Conservation (phyloP, 2,888 invertebrate species). For the Microctonus aethiopoides region DNA sequence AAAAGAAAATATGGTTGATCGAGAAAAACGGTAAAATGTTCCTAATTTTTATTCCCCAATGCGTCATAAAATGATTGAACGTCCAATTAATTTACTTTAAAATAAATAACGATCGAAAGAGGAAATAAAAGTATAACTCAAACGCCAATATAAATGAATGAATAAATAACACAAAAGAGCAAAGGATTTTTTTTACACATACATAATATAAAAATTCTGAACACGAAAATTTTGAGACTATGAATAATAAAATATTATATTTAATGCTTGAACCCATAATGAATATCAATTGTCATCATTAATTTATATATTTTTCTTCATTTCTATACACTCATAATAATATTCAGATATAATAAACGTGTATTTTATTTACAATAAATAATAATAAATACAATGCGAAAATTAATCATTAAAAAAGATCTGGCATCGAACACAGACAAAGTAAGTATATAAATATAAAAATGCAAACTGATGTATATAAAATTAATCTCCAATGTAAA, state of each 20-base stretch:
- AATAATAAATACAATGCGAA: background rate
- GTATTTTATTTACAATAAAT: slow-evolving; percentile 4
- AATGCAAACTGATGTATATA: background rate
- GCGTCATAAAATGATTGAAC: slow-evolving; percentile 35
- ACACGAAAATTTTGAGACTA: background rate
- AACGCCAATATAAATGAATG: too few species aligned
- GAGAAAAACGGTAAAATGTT: slow-evolving; percentile 4
- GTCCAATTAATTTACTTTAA: slow-evolving; percentile 33
- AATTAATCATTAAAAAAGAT: background rate
- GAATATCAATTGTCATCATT: slow-evolving; percentile 43
- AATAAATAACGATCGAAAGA: background rate
- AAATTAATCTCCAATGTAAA: background rate
- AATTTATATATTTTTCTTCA: background rate
- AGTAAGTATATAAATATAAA: background rate
- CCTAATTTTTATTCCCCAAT: slow-evolving; percentile 17
- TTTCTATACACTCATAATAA: background rate
- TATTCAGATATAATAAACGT: background rate
- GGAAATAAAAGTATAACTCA: slow-evolving; percentile 13
- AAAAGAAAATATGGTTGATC: slow-evolving; percentile 7
- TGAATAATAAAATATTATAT: background rate
- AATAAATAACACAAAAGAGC: too few species aligned
- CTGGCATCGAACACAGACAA: background rate
- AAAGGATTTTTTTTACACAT: too few species aligned
- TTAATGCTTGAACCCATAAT: slow-evolving; percentile 26
- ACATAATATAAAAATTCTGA: background rate